phyloP scores from a whole-genome alignment of 2,888 invertebrate genomes.

The Exocentrus adspersus region DNA sequence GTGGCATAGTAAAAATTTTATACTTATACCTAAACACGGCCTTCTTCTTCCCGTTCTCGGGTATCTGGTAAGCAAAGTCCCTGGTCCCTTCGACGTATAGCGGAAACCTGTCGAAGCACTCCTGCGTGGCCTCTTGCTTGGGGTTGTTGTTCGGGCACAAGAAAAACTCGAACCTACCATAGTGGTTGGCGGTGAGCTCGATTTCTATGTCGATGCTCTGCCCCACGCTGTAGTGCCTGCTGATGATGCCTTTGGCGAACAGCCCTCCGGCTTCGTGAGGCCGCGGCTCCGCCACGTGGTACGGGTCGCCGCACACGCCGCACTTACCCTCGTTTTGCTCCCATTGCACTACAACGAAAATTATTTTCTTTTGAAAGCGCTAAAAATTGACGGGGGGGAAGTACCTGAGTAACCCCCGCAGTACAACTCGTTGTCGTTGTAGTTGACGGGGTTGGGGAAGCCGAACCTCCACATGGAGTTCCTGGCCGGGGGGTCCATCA shows the following conservation, averaged over 20 bases:
- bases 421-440: constrained; percentile 93
- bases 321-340: constrained; percentile 86
- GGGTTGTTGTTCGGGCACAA: constrained; percentile 89
- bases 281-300: constrained; percentile 75
- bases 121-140: constrained; percentile 78
- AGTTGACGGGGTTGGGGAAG: constrained; percentile 93
- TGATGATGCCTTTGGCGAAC: constrained; percentile 86
- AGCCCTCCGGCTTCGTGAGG: constrained; percentile 90
- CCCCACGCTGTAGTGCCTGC: constrained; percentile 82
- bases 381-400: too few relatives aligned
- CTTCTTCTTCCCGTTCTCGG: constrained; percentile 60
- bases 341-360: constrained; percentile 77
- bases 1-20: too few relatives aligned
- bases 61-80: constrained; percentile 65
- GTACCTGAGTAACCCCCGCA: constrained; percentile 90
- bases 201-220: constrained; percentile 89
- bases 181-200: constrained; percentile 90
- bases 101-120: constrained; percentile 85
- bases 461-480: constrained; percentile 97
- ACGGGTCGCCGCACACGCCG: constrained; percentile 91
- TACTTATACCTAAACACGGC: constrained; percentile 70
- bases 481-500: constrained; percentile 93
- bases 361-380: too few relatives aligned
- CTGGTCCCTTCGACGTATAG: constrained; percentile 78
- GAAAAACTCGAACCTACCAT: constrained; percentile 85